phyloP scores from a whole-genome alignment of 2,113 vertebrate genomes.

The Meriones unguiculatus region DNA sequence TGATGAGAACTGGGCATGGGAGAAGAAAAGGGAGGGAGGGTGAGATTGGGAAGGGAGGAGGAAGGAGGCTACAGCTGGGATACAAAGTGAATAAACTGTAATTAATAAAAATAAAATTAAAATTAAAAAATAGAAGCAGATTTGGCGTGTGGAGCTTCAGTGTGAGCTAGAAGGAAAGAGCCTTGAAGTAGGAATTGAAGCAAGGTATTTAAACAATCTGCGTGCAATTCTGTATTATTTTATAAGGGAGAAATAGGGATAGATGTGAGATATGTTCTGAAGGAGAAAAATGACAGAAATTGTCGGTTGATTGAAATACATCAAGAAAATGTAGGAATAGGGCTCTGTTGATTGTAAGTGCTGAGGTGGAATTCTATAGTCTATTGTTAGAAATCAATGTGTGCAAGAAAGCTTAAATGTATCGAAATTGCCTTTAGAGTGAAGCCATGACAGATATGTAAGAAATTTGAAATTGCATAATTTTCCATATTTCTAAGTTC shows the following conservation, averaged over 20 bases:
- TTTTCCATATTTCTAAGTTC: constrained; percentile 31
- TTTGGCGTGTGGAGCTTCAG: not conserved
- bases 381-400: not conserved
- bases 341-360: not conserved
- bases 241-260: not conserved
- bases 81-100: too few relatives aligned
- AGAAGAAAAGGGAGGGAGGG: too few relatives aligned
- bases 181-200: not conserved
- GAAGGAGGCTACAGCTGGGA: too few relatives aligned
- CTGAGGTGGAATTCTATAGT: too few relatives aligned
- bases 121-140: not conserved
- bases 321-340: not conserved
- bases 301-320: not conserved
- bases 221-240: not conserved
- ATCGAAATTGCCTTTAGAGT: not conserved
- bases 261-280: not conserved
- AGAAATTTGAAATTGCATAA: constrained; percentile 22
- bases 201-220: not conserved
- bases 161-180: not conserved
- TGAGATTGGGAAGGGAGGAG: too few relatives aligned
- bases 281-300: not conserved
- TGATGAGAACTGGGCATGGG: too few relatives aligned
- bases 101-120: too few relatives aligned
- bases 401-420: not conserved
- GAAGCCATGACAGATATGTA: not conserved